Conservation (phyloP, 2,888 invertebrate genomes). For the Panzeria rudis region DNA sequence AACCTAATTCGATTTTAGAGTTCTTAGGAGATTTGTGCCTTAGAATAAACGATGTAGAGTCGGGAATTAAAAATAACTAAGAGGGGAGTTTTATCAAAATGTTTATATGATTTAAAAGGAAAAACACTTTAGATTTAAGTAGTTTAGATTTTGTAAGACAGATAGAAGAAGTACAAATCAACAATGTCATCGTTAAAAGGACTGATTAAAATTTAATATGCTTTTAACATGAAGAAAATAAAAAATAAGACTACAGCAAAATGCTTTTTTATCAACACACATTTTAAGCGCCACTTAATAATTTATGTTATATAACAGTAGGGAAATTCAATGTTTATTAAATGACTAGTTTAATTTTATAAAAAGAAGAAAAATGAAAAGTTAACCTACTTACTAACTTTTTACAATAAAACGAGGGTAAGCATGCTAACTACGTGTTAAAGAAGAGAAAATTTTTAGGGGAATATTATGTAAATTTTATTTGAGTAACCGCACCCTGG, state of each 20-base stretch:
- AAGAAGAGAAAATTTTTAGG: not conserved
- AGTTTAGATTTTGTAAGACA: slow-evolving; percentile 20
- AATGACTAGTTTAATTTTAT: not conserved
- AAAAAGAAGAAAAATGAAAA: not conserved
- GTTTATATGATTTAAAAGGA: slow-evolving; percentile 49
- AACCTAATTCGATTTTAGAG: slow-evolving; percentile 65
- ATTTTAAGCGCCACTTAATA: slow-evolving; percentile 33
- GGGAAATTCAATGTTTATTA: not conserved
- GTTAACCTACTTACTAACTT: not conserved
- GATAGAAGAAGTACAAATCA: not conserved
- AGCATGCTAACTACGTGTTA: not conserved
- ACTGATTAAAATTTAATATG: slow-evolving; percentile 49
- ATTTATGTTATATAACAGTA: slow-evolving; percentile 12
- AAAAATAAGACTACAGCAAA: slow-evolving; percentile 2
- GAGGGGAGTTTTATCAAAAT: slow-evolving; percentile 64
- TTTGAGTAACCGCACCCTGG: slow-evolving; percentile 62
- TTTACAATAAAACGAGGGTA: not conserved
- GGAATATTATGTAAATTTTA: slow-evolving; percentile 40
- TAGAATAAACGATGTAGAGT: not conserved
- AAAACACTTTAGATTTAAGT: slow-evolving; percentile 47
- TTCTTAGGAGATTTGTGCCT: slow-evolving; percentile 4
- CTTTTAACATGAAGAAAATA: slow-evolving; percentile 47
- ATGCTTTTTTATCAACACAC: slow-evolving; percentile 32
- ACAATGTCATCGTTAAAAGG: not conserved
- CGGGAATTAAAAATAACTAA: not conserved